Base-by-base conservation (phyloP, 2,888 invertebrate genomes). In the Leptopilina syphax region DNA sequence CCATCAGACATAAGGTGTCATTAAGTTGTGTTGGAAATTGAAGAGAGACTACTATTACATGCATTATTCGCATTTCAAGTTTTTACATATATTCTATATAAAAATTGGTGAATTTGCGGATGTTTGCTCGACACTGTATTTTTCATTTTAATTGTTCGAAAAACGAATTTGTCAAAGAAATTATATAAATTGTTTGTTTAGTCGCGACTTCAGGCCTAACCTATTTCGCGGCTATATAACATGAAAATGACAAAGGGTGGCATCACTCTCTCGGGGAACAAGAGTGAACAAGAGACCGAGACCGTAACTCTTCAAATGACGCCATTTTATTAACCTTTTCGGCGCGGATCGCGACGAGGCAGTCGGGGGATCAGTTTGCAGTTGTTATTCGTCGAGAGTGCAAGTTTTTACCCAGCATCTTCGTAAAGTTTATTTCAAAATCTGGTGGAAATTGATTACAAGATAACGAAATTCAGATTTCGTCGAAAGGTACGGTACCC, bases 281-380 rank as follows among this genome's bases (percentile, higher is more conserved):
- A 86, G 86, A 85, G 86, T 87, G 87, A n/a, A 86, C 85, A 79
- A 82, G 78, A 81, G 80, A 78, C 80, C 80, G 88, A 85, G 88
- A 34, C 85, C 83, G 85, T 85, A 80, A 88, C 88, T 87, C 84
- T 85, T 88, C 88, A 87, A 88, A 88, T 89, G 91, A 91, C 91
- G 91, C 91, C 91, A 92, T 92, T 91, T 91, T 91, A 91, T 89
- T 91, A 91, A 92, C 91, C 91, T 92, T 90, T 89, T 87, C 87
- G 88, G 86, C 86, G 88, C 87, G 88, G 85, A 86, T 87, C 81
- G 80, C 82, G 78, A 76, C 85, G 86, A 83, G 83, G 79, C 78
- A 80, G 65, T 81, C 57, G 73, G 9, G 73, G 9, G 10, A 73
- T 73, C 57, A 73, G 73, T 73, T 73, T 73, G 34, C 54, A 57